Evolutionary conservation across 2,888 invertebrate genomes (phyloP).

Genomic region (Toxonevra muliebris): DNA sequence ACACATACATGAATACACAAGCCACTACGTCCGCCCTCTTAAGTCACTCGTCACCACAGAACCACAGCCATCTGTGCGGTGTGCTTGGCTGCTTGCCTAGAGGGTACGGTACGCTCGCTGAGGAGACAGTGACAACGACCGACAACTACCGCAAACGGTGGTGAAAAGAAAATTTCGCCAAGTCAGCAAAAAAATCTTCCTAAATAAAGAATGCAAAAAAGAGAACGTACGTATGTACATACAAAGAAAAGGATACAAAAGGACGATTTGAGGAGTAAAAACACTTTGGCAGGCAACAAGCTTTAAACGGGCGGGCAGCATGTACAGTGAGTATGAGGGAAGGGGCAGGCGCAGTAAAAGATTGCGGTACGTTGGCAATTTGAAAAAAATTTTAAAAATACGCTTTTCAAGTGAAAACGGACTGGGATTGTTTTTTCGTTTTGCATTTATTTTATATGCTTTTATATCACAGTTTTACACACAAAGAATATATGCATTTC

Average conservation of each 20-base stretch:
- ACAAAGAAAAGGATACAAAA: constrained; percentile 30
- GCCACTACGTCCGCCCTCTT: no score
- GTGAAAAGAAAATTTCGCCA: constrained; percentile 24
- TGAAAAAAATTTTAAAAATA: constrained; percentile 21
- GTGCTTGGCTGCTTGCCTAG: no score
- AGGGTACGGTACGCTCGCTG: no score
- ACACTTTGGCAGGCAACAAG: constrained; percentile 4
- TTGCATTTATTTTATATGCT: not conserved
- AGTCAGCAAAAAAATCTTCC: constrained; percentile 34
- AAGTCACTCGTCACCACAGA: no score
- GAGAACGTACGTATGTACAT: no score
- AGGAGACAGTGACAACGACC: no score
- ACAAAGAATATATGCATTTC: not conserved
- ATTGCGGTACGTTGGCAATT: constrained; percentile 59
- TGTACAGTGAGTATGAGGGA: not conserved
- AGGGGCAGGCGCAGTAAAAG: constrained; percentile 41
- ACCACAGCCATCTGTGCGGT: no score
- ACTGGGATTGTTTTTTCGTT: constrained; percentile 8
- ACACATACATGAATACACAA: no score
- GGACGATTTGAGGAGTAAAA: constrained; percentile 16
- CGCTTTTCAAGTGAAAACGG: constrained; percentile 21
- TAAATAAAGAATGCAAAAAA: constrained; percentile 26
- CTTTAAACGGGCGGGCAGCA: not conserved
- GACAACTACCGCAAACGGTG: no score
- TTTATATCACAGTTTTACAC: not conserved